Percentiles rank a stretch among this genome's conserved stretches.
These are phyloP conservation scores for Corythornis cristatus DNA, from an alignment of 2,113 vertebrate species.

Conservation along the genomic window DNA sequence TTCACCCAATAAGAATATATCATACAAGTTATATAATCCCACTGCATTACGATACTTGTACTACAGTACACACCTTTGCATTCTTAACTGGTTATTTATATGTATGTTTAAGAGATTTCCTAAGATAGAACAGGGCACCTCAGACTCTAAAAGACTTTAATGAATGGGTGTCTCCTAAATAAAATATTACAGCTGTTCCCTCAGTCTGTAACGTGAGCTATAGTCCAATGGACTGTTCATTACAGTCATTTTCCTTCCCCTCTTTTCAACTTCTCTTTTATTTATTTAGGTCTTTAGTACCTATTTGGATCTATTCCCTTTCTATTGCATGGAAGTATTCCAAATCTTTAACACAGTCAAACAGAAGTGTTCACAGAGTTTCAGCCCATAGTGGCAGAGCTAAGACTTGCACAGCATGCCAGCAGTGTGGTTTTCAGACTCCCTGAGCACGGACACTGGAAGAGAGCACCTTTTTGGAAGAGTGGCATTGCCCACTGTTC, in stretches of 20 bases:
- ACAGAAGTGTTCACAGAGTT: not conserved
- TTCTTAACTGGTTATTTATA: not conserved
- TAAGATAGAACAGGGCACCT: not conserved
- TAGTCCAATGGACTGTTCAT: not conserved
- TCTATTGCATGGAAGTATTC: not conserved
- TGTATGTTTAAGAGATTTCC: not conserved
- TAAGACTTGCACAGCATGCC: not conserved
- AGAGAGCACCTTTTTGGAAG: not conserved
- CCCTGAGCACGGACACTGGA: not conserved
- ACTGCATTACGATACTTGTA: not conserved
- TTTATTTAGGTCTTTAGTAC: not conserved
- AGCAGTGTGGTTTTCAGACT: not conserved
- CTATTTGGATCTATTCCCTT: not conserved
- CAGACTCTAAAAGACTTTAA: not conserved
- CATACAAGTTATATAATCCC: not conserved
- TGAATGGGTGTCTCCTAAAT: not conserved
- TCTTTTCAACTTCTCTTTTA: not conserved
- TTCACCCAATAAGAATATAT: not conserved
- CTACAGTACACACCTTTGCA: not conserved
- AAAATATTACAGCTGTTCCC: not conserved
- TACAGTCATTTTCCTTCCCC: not conserved
- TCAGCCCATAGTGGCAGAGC: not conserved
- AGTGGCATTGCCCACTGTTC: not conserved
- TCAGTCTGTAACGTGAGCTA: not conserved
- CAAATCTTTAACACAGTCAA: not conserved